These are phyloP conservation scores for Cyanoramphus novaezelandiae DNA, from an alignment of 2,113 vertebrate species.

Conservation along the genomic window DNA sequence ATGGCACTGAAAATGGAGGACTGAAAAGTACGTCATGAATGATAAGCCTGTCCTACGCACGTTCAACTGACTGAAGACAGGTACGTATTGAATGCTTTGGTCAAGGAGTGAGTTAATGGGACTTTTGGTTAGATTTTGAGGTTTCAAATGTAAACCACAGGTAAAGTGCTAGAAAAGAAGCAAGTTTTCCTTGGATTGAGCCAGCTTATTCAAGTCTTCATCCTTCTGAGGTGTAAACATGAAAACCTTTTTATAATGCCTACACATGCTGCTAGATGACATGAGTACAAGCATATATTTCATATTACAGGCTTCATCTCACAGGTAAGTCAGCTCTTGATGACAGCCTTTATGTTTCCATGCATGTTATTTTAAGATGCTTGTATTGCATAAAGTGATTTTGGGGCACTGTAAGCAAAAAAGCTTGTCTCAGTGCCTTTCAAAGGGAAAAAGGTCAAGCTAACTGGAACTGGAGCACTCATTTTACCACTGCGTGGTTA, in stretches of 20 bases:
- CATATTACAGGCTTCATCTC: background rate
- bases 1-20: background rate
- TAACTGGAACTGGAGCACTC: background rate
- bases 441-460: background rate
- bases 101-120: background rate
- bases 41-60: background rate
- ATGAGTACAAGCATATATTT: fast-evolving
- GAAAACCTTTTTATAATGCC: background rate
- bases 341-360: background rate
- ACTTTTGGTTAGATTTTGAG: background rate
- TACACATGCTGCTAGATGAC: fast-evolving
- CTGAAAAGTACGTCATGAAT: background rate
- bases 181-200: background rate
- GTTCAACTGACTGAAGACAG: fast-evolving
- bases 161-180: background rate
- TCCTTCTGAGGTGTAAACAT: background rate
- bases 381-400: background rate
- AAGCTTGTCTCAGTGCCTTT: background rate
- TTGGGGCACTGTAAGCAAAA: background rate
- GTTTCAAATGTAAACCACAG: background rate
- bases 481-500: background rate
- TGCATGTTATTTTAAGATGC: background rate
- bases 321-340: background rate
- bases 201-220: background rate
- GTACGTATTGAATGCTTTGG: background rate